Conservation (phyloP, 1,140 invertebrate genomes). For the Bradynema listronoti region DNA sequence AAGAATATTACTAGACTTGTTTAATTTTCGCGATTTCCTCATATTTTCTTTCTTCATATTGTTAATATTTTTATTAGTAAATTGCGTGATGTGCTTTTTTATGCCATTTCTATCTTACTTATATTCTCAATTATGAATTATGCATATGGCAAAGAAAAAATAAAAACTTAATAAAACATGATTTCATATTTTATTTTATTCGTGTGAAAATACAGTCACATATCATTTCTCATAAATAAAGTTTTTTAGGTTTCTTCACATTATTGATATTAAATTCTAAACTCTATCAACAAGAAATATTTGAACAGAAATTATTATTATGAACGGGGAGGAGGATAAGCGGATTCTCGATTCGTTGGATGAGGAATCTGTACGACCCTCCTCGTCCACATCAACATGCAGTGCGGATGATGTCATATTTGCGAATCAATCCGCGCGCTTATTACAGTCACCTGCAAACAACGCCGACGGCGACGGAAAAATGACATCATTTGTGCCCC, state of each 20-base stretch:
- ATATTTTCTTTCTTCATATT: too few relatives aligned
- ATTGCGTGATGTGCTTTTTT: slow-evolving; percentile 2
- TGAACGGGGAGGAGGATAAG: too few relatives aligned
- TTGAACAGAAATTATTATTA: too few relatives aligned
- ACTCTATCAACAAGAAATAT: neutral
- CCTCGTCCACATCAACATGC: neutral
- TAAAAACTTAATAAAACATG: neutral
- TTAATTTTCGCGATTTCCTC: too few relatives aligned
- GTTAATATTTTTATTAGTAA: too few relatives aligned
- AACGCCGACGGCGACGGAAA: neutral
- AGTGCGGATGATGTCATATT: neutral
- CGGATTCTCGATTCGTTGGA: neutral
- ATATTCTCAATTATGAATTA: neutral
- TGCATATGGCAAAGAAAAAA: too few relatives aligned
- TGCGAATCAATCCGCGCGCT: neutral
- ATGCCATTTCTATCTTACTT: neutral
- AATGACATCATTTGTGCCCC: neutral
- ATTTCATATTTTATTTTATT: neutral
- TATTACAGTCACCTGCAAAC: neutral
- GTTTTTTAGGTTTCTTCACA: neutral
- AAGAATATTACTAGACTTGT: too few relatives aligned
- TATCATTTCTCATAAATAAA: too few relatives aligned
- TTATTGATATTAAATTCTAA: neutral
- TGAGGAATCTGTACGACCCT: neutral
- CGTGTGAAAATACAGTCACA: neutral